Base-by-base conservation (phyloP, 2,888 invertebrate genomes). In the Anthophora plumipes region DNA sequence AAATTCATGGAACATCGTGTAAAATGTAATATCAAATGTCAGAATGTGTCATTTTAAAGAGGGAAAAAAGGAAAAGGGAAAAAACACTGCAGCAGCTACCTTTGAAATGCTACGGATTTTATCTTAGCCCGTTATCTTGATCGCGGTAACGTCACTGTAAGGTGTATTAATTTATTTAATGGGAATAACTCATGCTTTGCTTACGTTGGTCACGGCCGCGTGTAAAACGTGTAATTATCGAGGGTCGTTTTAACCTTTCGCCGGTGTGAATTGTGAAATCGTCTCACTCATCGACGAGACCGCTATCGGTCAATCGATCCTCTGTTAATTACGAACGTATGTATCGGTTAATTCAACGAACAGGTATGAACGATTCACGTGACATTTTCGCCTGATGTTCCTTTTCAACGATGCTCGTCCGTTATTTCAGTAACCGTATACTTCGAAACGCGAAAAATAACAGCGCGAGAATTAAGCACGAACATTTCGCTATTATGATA, bases 121-220 rank as follows among this genome's bases (percentile, higher is more conserved):
- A 79, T 77, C 63, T 60, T 22, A 8, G n/a, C 12, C 39, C 52
- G 69, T 61, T 71, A 85, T 85, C 85, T 83, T 37, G 41, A 59
- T 63, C 75, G 50, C 22, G 60, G 52, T 77, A 82, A 82, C 80
- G 75, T 70, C 64, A 41, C 63, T 68, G 41, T 52, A 63, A 61
- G 61, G 74, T 50, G 79, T 68, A 82, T 87, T 74, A 86, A 87
- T 84, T 89, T 83, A 89, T 84, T 81, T 85, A 86, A 89, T 81
- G 80, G 67, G 71, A 82, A 88, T 85, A 85, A 85, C 74, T 76
- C 60, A 57, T 31, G 70, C 46, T 61, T 61, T 60, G 66, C 59
- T 82, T 70, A 64, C 71, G 79, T 76, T 66, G 25, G n/a, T 54
- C 43, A 11, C 67, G 12, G 52, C 66, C n/a, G 69, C 61, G 14